Evolutionary conservation across 1,140 invertebrate species (phyloP), one percentile per base, ranked within the genome.

Genomic region (Agraylea sexmaculata): DNA sequence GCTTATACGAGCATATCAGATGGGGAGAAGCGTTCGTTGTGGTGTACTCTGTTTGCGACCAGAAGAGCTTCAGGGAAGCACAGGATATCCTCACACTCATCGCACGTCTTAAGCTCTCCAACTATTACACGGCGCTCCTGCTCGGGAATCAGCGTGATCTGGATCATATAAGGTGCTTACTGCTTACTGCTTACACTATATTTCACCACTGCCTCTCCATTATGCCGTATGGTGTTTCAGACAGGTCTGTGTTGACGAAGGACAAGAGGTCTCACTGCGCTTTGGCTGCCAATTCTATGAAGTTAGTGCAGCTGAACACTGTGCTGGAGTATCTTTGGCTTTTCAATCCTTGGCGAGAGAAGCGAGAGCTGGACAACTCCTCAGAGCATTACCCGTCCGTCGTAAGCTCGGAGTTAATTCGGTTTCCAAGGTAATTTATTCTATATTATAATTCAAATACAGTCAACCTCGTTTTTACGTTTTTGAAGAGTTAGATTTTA

Each of bases 1-100:
- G 77, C 50, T 60, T 83, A 2, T 77, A 77, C 40, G 79, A 83
- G 44, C 80, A 85, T 55, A 73, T 86, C 45, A 67, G 75, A 52
- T 87, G 85, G 84, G 83, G 81, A 7, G 82, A 87, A 51, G 83
- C 83, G 1, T 87, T 85, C 57, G 78, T 86, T 4, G 73, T 88
- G 37, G 83, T 87, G n/a, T 87, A 87, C 64, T 83, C 80, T 29
- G 80, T 88, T 16, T 80, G 75, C 50, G 79, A 82, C 56, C 69
- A 73, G 47, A 68, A 70, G 7, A 83, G 80, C 37, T 88, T 88
- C 64, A 66, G 77, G 37, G 74, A 77, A 49, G 83, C 84, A 0
- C 70, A 75, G n/a, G 73, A 75, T 46, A 62, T 83, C 19, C 61
- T 88, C n/a, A 75, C 81, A 34, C 70, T 77, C 42, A 60, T 87